Percentiles rank a stretch among this genome's conserved stretches.
phyloP scores from a whole-genome alignment of 2,888 invertebrate genomes.

The Thymelicus acteon region DNA sequence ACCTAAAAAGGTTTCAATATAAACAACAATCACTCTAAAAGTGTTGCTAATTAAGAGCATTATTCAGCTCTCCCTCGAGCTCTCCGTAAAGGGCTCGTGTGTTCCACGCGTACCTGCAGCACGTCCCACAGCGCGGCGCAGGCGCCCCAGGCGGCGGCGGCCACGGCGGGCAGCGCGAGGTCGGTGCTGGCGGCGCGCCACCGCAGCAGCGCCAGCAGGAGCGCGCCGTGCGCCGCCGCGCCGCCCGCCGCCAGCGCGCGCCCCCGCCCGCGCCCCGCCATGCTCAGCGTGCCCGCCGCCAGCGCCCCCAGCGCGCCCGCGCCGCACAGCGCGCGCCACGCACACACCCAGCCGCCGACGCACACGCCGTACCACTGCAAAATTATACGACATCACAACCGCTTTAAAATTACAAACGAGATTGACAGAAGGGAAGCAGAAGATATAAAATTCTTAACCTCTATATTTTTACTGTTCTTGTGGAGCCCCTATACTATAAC shows the following conservation, averaged over 20 bases:
- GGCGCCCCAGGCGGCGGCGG: slow-evolving; percentile 94
- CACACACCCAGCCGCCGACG: slow-evolving; percentile 90
- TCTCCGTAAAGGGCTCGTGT: no score
- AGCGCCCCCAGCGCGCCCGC: slow-evolving; percentile 90
- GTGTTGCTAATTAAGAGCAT: not conserved
- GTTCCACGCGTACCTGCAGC: slow-evolving; percentile 68
- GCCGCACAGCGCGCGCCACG: slow-evolving; percentile 89
- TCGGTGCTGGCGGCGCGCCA: slow-evolving; percentile 94
- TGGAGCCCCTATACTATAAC: no score
- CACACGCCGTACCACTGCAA: slow-evolving; percentile 92
- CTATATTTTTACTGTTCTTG: no score
- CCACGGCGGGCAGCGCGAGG: slow-evolving; percentile 92
- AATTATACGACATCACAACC: not conserved
- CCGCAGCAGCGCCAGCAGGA: slow-evolving; percentile 89
- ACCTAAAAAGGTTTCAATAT: no score
- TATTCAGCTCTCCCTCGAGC: no score
- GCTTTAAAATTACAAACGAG: no score
- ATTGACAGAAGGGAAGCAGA: no score
- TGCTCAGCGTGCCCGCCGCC: slow-evolving; percentile 91
- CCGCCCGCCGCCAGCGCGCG: slow-evolving; percentile 92
- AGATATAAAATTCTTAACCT: no score
- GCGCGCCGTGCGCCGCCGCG: slow-evolving; percentile 91
- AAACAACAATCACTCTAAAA: no score
- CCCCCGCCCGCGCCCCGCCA: slow-evolving; percentile 90
- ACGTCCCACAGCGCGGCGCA: slow-evolving; percentile 95